phyloP scores from a whole-genome alignment of 1,140 invertebrate species.

The Nephotettix cincticeps region DNA sequence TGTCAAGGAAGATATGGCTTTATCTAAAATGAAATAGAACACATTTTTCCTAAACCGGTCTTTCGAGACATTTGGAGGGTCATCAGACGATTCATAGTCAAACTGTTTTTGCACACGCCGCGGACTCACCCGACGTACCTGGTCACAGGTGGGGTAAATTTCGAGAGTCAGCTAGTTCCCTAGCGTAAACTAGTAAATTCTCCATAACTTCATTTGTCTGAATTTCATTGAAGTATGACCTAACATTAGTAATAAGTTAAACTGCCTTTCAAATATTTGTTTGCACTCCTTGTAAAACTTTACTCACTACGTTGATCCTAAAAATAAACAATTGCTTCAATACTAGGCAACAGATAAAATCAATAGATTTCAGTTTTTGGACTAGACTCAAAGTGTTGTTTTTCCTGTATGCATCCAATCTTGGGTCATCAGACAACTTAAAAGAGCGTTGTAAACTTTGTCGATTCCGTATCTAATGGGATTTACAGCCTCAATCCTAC shows the following conservation, averaged over 20 bases:
- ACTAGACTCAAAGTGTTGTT: background rate
- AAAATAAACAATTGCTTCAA: background rate
- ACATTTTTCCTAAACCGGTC: background rate
- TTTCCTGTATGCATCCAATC: background rate
- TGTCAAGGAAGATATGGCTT: too few relatives aligned
- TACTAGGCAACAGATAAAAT: background rate
- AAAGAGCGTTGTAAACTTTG: background rate
- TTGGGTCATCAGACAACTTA: background rate
- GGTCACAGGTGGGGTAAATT: background rate
- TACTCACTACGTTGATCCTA: background rate
- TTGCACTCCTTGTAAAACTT: background rate
- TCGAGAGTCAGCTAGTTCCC: slow-evolving; percentile 1
- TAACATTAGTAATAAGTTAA: background rate
- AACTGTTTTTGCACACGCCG: background rate
- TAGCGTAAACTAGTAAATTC: background rate
- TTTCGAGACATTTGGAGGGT: background rate
- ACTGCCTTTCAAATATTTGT: background rate
- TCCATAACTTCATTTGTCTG: background rate
- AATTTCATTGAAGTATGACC: background rate
- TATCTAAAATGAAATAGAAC: too few relatives aligned
- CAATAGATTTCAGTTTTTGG: background rate
- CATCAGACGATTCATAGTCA: background rate
- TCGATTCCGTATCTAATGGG: background rate
- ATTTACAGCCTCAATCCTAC: background rate
- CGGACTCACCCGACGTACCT: background rate